Evolutionary conservation across 2,888 invertebrate genomes (phyloP).

Genomic region (Drosophila nigricruria): DNA sequence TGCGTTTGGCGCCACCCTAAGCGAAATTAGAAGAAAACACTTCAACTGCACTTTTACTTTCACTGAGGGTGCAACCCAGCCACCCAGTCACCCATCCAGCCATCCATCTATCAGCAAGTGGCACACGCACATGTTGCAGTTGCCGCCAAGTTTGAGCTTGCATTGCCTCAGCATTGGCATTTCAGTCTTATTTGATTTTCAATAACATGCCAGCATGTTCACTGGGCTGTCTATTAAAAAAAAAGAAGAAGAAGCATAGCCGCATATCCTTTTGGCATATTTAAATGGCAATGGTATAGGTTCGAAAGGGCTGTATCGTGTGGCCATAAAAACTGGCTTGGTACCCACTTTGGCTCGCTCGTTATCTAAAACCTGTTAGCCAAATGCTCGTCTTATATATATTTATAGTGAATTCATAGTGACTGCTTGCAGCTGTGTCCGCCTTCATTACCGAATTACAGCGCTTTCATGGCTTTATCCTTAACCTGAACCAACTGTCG

Average conservation of each 20-base stretch:
- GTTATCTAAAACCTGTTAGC: constrained; percentile 54
- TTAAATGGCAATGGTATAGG: constrained; percentile 60
- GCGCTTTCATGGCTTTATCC: constrained; percentile 16
- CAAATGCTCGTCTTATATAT: constrained; percentile 24
- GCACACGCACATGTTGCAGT: constrained; percentile 55
- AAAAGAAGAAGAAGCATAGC: not conserved
- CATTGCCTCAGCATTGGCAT: constrained; percentile 1
- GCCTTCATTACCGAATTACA: constrained; percentile 43
- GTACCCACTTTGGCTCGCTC: constrained; percentile 16
- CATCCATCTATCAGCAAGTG: constrained; percentile 10
- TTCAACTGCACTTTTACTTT: constrained; percentile 14
- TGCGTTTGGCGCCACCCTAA: constrained; percentile 53
- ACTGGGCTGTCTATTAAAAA: constrained; percentile 12
- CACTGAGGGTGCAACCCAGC: not conserved
- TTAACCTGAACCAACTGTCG: constrained; percentile 31
- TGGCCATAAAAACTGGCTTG: constrained; percentile 21
- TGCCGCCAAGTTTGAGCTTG: constrained; percentile 9
- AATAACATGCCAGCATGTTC: constrained; percentile 28
- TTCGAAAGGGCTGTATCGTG: constrained; percentile 28
- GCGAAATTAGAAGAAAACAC: constrained; percentile 51
- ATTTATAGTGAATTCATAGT: constrained; percentile 5
- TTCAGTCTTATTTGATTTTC: constrained; percentile 16
- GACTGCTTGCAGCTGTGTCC: constrained; percentile 17
- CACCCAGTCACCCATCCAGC: not conserved
- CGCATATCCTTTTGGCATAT: constrained; percentile 36